Base-by-base conservation (phyloP, 1,140 invertebrate genomes). In the Homarus americanus region DNA sequence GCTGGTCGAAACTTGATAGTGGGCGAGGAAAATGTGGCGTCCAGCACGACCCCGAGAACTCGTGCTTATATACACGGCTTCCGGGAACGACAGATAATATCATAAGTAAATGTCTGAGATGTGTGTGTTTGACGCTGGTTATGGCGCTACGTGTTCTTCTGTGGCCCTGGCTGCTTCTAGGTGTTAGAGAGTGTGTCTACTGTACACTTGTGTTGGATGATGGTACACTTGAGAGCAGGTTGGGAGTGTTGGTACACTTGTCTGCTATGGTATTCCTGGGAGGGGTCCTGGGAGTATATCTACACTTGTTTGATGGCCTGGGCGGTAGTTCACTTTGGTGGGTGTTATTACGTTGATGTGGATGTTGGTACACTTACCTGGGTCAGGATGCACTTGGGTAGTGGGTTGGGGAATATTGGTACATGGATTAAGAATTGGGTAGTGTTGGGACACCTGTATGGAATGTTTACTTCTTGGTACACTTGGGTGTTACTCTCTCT, bases 1-100 rank as follows among this genome's bases (percentile, higher is more conserved):
- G 79, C 63, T 73, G 87, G 24, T 28, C 40, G 87, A 82, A 89
- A 89, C 87, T 89, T 89, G 87, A 89, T 89, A 89, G 87, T 72
- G 87, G 87, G 24, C 20, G 36, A 10, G 78, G 63, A 89, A 87
- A 82, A 89, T 75, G 79, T 75, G 24, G 20, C 28, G 34, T 24
- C 41, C 20, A 17, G 17, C 17, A 28, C 72, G 28, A 20, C 28
- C 72, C 41, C 72, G 36, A 49, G 32, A 73, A 49, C 28, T 58
- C 84, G 44, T 44, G 73, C 73, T 38, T 58, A 36, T 58, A 34
- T 83, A 83, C 44, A 69, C 58, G 53, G 63, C 36, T 17, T 28
- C 41, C 34, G 41, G n/a, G 10, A 53, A 53, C 44, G 36, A 38
- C 9, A 83, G 63, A 83, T 83, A 83, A 69, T 69, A 83, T 83